These are phyloP conservation scores for Poecilia gillii DNA, from an alignment of 2,797 vertebrate genomes.

Conservation along the genomic window DNA sequence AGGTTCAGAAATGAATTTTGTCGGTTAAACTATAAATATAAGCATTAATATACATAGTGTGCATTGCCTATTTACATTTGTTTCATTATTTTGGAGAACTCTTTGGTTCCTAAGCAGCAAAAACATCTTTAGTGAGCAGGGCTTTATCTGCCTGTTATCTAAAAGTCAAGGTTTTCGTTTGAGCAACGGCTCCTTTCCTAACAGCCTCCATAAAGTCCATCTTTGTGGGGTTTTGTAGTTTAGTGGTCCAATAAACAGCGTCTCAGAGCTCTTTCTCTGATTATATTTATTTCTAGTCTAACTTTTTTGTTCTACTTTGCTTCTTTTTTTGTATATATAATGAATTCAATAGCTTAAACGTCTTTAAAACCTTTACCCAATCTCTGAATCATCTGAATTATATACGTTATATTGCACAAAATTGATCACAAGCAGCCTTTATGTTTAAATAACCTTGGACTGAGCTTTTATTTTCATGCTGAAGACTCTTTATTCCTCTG, in stretches of 20 bases:
- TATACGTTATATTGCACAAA: background rate
- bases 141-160: background rate
- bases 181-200: background rate
- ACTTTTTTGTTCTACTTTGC: background rate
- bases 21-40: background rate
- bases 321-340: background rate
- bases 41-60: background rate
- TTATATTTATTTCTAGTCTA: background rate
- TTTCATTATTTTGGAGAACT: background rate
- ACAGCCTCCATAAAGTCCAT: background rate
- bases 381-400: background rate
- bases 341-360: background rate
- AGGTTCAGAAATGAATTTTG: background rate
- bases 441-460: background rate
- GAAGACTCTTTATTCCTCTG: background rate
- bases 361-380: background rate
- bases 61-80: background rate
- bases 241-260: background rate
- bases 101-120: background rate
- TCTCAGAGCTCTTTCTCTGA: background rate
- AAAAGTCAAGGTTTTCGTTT: background rate
- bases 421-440: background rate
- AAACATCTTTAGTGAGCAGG: background rate
- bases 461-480: background rate
- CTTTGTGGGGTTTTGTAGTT: background rate